phyloP scores from a whole-genome alignment of 2,888 invertebrate species.

The Rhopalosiphum nymphaeae region DNA sequence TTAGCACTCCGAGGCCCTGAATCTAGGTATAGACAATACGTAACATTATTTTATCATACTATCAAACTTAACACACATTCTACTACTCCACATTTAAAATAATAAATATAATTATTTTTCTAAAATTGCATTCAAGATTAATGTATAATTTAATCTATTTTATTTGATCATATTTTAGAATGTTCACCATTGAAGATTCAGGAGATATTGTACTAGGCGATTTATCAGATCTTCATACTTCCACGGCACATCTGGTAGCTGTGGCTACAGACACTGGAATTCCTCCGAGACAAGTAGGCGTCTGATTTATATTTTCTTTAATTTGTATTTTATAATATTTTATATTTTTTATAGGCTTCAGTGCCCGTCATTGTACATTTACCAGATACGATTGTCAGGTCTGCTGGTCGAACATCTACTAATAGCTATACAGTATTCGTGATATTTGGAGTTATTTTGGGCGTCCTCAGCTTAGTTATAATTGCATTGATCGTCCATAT shows the following conservation, averaged over 20 bases:
- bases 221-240: conserved; percentile 72
- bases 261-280: conserved; percentile 87
- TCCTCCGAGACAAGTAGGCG: conserved; percentile 80
- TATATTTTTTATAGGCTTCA: conserved; percentile 67
- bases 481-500: conserved; percentile 83
- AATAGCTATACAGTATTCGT: conserved; percentile 74
- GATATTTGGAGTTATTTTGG: conserved; percentile 80
- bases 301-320: background rate
- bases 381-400: conserved; percentile 70
- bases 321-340: background rate
- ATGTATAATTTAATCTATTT: background rate
- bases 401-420: conserved; percentile 69
- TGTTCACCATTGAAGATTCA: conserved; percentile 76
- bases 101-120: background rate
- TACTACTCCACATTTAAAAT: background rate
- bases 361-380: conserved; percentile 73
- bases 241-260: conserved; percentile 82
- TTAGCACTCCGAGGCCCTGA: conserved; percentile 81
- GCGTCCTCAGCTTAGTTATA: conserved; percentile 81
- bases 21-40: conserved; percentile 72
- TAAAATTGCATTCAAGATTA: background rate
- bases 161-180: conserved; percentile 70
- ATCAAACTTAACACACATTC: background rate
- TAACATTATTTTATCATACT: background rate
- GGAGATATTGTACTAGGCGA: conserved; percentile 76